phyloP scores from a whole-genome alignment of 2,888 invertebrate genomes.

The Hypercompe scribonia region DNA sequence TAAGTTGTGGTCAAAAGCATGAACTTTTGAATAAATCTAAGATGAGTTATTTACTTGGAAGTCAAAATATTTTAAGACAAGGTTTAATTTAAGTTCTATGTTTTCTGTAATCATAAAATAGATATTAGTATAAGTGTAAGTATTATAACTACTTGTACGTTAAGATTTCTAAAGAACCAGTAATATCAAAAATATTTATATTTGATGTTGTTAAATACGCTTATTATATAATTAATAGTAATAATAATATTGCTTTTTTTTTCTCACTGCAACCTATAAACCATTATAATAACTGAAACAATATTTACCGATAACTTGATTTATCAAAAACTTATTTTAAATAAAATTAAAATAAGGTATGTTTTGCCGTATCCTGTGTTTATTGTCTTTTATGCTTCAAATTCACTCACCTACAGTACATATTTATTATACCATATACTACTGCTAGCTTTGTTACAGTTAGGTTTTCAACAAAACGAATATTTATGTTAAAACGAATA shows the following conservation, averaged over 20 bases:
- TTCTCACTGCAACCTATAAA: too few relatives aligned
- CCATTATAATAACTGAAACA: too few relatives aligned
- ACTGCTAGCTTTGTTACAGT: not conserved
- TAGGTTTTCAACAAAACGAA: conserved; percentile 33
- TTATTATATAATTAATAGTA: not conserved
- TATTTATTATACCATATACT: not conserved
- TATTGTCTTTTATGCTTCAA: not conserved
- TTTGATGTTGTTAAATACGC: too few relatives aligned
- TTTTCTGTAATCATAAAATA: not conserved
- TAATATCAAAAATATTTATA: too few relatives aligned
- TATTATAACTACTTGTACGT: too few relatives aligned
- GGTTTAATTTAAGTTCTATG: not conserved
- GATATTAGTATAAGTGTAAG: too few relatives aligned
- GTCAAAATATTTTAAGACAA: not conserved
- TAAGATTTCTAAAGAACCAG: too few relatives aligned
- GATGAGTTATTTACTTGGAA: not conserved
- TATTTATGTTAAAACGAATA: conserved; percentile 40
- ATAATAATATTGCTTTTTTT: too few relatives aligned
- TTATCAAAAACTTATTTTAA: not conserved
- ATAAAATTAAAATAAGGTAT: not conserved
- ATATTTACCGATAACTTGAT: too few relatives aligned
- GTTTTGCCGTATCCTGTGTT: not conserved
- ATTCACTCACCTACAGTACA: not conserved
- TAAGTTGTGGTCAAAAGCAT: not conserved
- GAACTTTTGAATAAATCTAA: not conserved